These are phyloP conservation scores for Anoplopoma fimbria DNA, from an alignment of 2,113 vertebrate genomes.

Conservation along the genomic window DNA sequence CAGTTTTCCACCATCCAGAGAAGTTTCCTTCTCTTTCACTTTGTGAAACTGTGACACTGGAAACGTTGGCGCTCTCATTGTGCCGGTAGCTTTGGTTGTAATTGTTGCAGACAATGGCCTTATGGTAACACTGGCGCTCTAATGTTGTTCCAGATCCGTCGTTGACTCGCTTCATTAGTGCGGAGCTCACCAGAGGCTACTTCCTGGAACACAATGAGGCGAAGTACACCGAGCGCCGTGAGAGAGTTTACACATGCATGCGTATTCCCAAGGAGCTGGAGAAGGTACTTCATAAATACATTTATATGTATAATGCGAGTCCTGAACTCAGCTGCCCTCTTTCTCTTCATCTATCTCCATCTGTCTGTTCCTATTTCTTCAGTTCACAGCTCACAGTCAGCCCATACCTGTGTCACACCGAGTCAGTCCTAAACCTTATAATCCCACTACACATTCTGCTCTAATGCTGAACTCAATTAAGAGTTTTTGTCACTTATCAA, in stretches of 20 bases:
- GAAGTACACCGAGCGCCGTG: constrained; percentile 94
- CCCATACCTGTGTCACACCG: background rate
- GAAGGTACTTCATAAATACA: constrained; percentile 85
- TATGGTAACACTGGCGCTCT: constrained; percentile 55
- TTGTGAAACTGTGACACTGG: constrained; percentile 8
- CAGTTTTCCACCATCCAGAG: constrained; percentile 6
- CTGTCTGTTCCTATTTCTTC: background rate
- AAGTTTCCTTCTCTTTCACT: constrained; percentile 41
- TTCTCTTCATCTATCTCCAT: background rate
- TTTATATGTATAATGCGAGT: background rate
- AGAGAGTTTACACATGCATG: constrained; percentile 97
- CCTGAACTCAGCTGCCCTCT: background rate
- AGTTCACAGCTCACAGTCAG: background rate
- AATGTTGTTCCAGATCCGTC: constrained; percentile 89
- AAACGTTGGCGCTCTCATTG: constrained; percentile 21
- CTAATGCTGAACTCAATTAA: background rate
- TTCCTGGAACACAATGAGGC: constrained; percentile 99
- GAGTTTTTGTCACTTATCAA: background rate
- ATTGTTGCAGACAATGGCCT: constrained; percentile 58
- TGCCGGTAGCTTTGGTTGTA: constrained; percentile 38
- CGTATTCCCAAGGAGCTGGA: constrained; percentile 97
- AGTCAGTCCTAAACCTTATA: background rate
- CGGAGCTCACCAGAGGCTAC: constrained; percentile 97
- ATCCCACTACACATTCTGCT: background rate
- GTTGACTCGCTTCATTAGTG: constrained; percentile 91